These are phyloP conservation scores for Oncorhynchus keta DNA, from an alignment of 2,113 vertebrate species.

Conservation along the genomic window DNA sequence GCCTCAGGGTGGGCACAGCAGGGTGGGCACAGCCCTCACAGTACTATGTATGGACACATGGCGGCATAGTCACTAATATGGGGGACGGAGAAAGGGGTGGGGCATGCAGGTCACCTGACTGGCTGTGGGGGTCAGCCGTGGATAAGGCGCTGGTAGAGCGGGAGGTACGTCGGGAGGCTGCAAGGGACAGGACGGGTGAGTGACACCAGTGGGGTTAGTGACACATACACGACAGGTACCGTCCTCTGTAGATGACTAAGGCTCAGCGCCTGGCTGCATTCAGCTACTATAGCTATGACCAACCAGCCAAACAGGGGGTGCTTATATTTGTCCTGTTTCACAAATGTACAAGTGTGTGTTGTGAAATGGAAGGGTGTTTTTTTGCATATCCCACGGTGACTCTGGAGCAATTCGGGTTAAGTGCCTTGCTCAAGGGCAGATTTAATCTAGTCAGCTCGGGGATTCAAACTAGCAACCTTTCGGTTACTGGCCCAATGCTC, in stretches of 20 bases:
- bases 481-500: no score
- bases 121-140: slow-evolving; percentile 93
- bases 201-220: slow-evolving; percentile 74
- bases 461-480: no score
- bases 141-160: slow-evolving; percentile 99
- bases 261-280: neutral
- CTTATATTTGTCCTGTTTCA: no score
- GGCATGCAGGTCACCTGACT: slow-evolving; percentile 99
- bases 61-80: slow-evolving; percentile 17
- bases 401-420: no score
- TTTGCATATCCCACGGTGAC: neutral
- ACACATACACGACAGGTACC: neutral
- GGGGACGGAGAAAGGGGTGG: neutral
- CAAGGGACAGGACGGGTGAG: slow-evolving; percentile 74
- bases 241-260: neutral
- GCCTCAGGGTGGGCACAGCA: slow-evolving; percentile 15
- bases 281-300: neutral
- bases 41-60: slow-evolving; percentile 50
- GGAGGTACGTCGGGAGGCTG: slow-evolving; percentile 99
- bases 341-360: neutral
- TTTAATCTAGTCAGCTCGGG: no score
- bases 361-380: neutral
- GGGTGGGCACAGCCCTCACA: slow-evolving; percentile 2
- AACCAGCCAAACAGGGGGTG: neutral
- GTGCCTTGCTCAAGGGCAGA: no score